Base-by-base conservation (phyloP, 2,888 invertebrate genomes). In the Scelioninae gen. 2 region DNA sequence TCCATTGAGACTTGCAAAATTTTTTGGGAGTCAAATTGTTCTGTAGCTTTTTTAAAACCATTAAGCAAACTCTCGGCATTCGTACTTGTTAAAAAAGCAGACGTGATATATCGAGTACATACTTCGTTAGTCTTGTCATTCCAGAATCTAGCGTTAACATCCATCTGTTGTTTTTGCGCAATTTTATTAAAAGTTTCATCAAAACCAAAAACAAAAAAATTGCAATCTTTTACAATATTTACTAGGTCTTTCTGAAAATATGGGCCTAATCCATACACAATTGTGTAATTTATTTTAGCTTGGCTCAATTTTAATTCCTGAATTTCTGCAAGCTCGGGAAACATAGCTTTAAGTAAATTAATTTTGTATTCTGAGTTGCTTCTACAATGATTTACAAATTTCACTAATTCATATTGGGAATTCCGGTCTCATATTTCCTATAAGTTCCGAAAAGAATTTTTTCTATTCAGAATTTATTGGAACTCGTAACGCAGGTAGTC, bases 161-260 rank as follows among this genome's bases (percentile, higher is more conserved):
- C n/a, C n/a, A n/a, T n/a, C n/a, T 80, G 77, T 33, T 63, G 55
- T 46, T 58, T 68, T 55, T 78, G 75, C 13, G 69, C 41, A 18
- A 78, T 45, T 64, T 76, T 76, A 57, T 78, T 78, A 9, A 77
- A 68, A 10, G n/a, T n/a, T n/a, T n/a, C n/a, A n/a, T n/a, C n/a
- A n/a, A n/a, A n/a, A n/a, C n/a, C n/a, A n/a, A n/a, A 53, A 10
- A 75, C 75, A 55, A 39, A 45, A 63, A 61, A 45, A 15, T 16
- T 37, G 58, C 68, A 69, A 11, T 22, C 19, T 67, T 68, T 61
- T 9, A 76, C 31, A 50, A 46, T 31, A 18, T 70, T 61, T 50
- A 19, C 33, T 13, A 77, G 55, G 31, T 68, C 52, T 7, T 65
- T 35, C 5, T 68, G 58, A 61, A 79, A 77, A 53, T 64, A 74